Conservation (phyloP, 2,888 invertebrate species). For the Argyra leucocephala region DNA sequence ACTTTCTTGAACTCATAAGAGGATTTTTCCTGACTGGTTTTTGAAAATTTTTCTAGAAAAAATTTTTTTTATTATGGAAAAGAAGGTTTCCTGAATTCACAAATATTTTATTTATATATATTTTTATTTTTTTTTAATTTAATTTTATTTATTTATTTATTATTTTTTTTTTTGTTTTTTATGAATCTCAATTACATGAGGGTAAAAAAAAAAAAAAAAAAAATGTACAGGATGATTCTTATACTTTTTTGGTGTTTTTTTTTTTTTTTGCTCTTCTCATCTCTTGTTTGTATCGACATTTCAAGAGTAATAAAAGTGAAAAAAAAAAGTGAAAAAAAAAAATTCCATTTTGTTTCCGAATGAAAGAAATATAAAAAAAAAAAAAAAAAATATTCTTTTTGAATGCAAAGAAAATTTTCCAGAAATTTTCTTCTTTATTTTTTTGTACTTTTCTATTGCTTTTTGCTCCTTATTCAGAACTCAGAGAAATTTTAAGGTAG, state of each 20-base stretch:
- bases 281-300: not conserved
- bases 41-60: not conserved
- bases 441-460: not conserved
- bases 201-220: not conserved
- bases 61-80: not conserved
- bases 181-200: not conserved
- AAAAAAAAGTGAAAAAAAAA: not conserved
- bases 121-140: not conserved
- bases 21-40: not conserved
- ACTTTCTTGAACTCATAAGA: not conserved
- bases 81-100: not conserved
- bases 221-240: not conserved
- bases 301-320: too few relatives aligned
- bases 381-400: not conserved
- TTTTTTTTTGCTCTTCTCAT: not conserved
- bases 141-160: not conserved
- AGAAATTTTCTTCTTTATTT: not conserved
- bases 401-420: not conserved
- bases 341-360: not conserved
- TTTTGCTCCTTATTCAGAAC: not conserved
- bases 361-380: not conserved
- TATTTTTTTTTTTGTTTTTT: not conserved
- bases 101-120: too few relatives aligned
- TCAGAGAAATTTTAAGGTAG: not conserved
- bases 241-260: too few relatives aligned